Evolutionary conservation across 1,140 invertebrate genomes (phyloP).

Genomic region (Epicauta chinensis): DNA sequence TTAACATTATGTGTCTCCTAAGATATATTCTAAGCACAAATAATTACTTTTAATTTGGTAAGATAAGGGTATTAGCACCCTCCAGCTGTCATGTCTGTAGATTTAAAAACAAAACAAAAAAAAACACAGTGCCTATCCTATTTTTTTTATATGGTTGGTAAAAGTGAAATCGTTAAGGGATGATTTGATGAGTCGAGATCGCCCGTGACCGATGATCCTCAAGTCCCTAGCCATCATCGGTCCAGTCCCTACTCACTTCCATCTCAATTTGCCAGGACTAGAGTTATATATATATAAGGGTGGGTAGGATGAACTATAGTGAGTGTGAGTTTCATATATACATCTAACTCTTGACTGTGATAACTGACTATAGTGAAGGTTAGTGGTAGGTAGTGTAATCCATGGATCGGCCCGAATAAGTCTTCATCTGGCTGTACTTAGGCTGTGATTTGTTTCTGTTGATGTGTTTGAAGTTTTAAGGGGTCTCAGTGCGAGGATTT

Average conservation of each 20-base stretch:
- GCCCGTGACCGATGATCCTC: slow-evolving; percentile 4
- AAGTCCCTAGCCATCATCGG: slow-evolving; percentile 14
- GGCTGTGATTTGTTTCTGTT: slow-evolving; percentile 37
- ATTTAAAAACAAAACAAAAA: no score
- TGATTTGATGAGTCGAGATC: not conserved
- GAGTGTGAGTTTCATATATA: no score
- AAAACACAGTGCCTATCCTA: no score
- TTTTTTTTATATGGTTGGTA: not conserved
- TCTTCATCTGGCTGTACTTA: slow-evolving; percentile 36
- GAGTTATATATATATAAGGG: not conserved
- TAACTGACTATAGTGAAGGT: slow-evolving; percentile 10
- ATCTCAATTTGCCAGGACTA: slow-evolving; percentile 12
- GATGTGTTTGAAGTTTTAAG: slow-evolving; percentile 37
- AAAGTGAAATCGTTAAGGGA: not conserved
- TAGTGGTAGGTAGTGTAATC: slow-evolving; percentile 19
- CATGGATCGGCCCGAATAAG: slow-evolving; percentile 30
- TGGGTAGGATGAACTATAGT: not conserved
- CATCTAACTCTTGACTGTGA: not conserved
- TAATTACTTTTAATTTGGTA: no score
- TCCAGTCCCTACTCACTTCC: slow-evolving; percentile 11
- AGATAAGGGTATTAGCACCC: no score
- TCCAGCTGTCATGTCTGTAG: no score
- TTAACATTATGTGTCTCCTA: not conserved
- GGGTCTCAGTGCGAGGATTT: slow-evolving; percentile 26
- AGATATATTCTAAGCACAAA: not conserved